A percentile compares a stretch with the other conserved stretches of the same genome.
Conservation (phyloP, 2,888 invertebrate genomes). For the Hydraecia micacea region DNA sequence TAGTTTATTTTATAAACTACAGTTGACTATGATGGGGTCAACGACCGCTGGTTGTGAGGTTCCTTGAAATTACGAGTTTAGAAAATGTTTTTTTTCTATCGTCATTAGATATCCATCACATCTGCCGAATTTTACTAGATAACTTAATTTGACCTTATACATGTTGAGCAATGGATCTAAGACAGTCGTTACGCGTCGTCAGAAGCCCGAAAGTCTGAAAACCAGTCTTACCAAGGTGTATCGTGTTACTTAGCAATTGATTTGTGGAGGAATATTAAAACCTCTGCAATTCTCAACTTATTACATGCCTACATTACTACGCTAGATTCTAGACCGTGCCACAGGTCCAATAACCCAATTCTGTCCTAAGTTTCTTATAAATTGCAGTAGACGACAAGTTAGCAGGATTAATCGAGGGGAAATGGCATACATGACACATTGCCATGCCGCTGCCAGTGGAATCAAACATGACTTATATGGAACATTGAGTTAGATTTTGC, state of each 20-base stretch:
- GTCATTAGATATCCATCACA: background rate
- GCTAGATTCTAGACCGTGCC: slow-evolving; percentile 26
- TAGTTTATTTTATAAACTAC: too few relatives aligned
- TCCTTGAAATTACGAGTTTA: background rate
- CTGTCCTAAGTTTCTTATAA: slow-evolving; percentile 60
- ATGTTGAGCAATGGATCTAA: background rate
- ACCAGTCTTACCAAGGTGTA: background rate
- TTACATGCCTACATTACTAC: slow-evolving; percentile 10
- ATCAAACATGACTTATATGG: slow-evolving; percentile 38
- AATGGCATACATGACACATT: slow-evolving; percentile 46
- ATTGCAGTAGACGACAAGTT: slow-evolving; percentile 58
- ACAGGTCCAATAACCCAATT: slow-evolving; percentile 49
- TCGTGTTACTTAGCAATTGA: background rate
- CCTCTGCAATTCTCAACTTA: background rate
- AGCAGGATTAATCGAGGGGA: slow-evolving; percentile 46
- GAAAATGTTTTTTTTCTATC: background rate
- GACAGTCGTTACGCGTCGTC: background rate
- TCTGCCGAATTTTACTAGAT: background rate
- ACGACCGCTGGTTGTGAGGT: background rate
- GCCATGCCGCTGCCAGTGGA: slow-evolving; percentile 21
- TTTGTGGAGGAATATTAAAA: background rate
- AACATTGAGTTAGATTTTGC: background rate
- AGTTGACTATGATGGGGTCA: background rate
- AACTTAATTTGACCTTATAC: background rate
- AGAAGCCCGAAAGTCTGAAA: background rate